These are phyloP conservation scores for Tetragnatha versicolor DNA, from an alignment of 1,140 invertebrate species.

Conservation along the genomic window DNA sequence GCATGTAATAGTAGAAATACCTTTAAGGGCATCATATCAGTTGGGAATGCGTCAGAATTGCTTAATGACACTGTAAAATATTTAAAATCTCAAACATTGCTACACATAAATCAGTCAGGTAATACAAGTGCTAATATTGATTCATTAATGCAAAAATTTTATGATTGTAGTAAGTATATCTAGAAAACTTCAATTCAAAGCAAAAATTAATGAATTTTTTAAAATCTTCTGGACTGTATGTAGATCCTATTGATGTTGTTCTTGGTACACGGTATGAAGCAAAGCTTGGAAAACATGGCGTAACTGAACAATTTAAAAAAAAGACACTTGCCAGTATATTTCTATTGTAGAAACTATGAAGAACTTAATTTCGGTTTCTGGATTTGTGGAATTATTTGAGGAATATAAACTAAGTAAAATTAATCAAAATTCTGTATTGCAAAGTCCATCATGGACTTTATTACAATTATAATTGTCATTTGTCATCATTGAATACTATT, in stretches of 20 bases:
- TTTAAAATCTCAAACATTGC: conserved; percentile 11
- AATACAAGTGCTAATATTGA: background rate
- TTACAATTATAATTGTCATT: background rate
- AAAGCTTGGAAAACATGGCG: conserved; percentile 7
- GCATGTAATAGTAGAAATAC: background rate
- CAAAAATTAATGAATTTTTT: conserved; percentile 5
- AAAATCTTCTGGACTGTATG: background rate
- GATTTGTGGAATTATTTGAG: background rate
- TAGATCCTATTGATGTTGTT: background rate
- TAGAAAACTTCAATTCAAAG: background rate
- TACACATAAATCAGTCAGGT: background rate
- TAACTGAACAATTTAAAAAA: background rate
- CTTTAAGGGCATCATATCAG: background rate
- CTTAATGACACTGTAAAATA: background rate
- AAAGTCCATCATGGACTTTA: background rate
- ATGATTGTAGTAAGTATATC: background rate
- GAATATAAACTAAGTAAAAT: background rate
- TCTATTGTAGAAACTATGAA: background rate
- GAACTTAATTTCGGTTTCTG: too few species aligned
- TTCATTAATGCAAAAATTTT: conserved; percentile 7
- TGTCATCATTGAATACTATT: background rate
- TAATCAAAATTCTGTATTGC: background rate
- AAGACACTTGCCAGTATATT: background rate
- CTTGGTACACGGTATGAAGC: conserved; percentile 2
- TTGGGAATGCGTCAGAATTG: background rate